phyloP scores from a whole-genome alignment of 1,140 invertebrate genomes.

The Glomeris maerens region DNA sequence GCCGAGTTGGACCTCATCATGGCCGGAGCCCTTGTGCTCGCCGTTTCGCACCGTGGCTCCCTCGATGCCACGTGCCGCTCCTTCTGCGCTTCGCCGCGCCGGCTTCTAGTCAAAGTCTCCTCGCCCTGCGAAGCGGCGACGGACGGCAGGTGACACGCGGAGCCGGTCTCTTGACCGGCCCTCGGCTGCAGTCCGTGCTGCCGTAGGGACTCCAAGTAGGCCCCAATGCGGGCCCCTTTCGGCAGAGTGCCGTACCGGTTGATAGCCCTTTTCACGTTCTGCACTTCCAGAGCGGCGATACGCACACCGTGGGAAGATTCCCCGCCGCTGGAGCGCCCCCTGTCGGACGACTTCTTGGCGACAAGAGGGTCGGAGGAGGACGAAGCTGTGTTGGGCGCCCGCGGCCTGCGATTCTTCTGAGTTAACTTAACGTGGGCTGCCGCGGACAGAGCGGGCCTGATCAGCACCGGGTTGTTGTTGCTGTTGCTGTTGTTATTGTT shows the following conservation, averaged over 20 bases:
- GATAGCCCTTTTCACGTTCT: slow-evolving; percentile 90
- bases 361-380: background rate
- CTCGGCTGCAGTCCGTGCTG: slow-evolving; percentile 48
- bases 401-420: background rate
- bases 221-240: slow-evolving; percentile 87
- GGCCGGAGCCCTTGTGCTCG: slow-evolving; percentile 14
- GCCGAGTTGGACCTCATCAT: slow-evolving; percentile 29
- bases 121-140: background rate
- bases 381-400: background rate
- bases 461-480: too few relatives aligned
- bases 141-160: background rate
- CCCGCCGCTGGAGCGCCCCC: slow-evolving; percentile 32
- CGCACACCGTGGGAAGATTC: too few relatives aligned
- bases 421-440: background rate
- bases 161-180: slow-evolving; percentile 32
- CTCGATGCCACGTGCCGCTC: too few relatives aligned
- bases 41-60: too few relatives aligned
- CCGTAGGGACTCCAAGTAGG: slow-evolving; percentile 80
- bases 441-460: background rate
- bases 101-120: background rate
- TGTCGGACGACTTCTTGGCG: slow-evolving; percentile 13
- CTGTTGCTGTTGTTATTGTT: background rate
- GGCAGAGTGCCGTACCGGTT: slow-evolving; percentile 93
- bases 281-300: slow-evolving; percentile 82
- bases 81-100: too few relatives aligned